Percentiles rank a stretch among this genome's conserved stretches.
phyloP scores from a whole-genome alignment of 1,140 invertebrate species.

The fruit fly (Drosophila melanogaster) region DNA sequence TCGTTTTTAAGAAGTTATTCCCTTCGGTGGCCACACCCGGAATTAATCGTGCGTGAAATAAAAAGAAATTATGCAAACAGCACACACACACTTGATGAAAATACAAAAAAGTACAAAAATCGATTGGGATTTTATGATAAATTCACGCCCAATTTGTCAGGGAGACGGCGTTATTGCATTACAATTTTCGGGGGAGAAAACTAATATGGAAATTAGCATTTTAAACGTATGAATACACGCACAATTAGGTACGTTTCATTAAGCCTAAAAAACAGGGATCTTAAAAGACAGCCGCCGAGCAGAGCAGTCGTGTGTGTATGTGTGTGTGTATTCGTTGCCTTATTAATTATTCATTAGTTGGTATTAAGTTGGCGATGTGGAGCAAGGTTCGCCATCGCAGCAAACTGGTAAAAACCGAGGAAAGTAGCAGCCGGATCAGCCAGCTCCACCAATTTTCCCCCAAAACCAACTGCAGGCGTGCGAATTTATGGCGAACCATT shows the following conservation, averaged over 20 bases:
- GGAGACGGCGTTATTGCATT: slow-evolving; percentile 40
- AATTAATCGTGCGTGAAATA: slow-evolving; percentile 80
- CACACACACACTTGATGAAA: neutral
- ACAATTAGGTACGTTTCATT: slow-evolving; percentile 80
- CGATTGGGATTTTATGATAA: slow-evolving; percentile 74
- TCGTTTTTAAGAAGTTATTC: slow-evolving; percentile 56
- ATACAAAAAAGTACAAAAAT: slow-evolving; percentile 42
- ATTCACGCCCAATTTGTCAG: slow-evolving; percentile 73
- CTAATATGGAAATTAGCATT: slow-evolving; percentile 82
- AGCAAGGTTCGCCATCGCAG: slow-evolving; percentile 10
- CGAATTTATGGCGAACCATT: slow-evolving; percentile 80
- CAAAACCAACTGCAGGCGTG: slow-evolving; percentile 27
- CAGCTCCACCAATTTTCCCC: neutral
- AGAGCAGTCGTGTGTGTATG: slow-evolving; percentile 46
- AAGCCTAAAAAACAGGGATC: slow-evolving; percentile 58
- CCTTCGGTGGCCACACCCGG: slow-evolving; percentile 30
- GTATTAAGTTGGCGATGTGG: slow-evolving; percentile 72
- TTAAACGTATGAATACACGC: slow-evolving; percentile 80
- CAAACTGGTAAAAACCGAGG: neutral
- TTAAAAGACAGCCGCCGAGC: slow-evolving; percentile 27
- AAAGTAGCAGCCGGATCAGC: slow-evolving; percentile 31
- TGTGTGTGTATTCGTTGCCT: slow-evolving; percentile 45
- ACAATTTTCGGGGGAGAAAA: slow-evolving; percentile 52
- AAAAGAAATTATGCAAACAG: slow-evolving; percentile 80
- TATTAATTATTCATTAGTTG: slow-evolving; percentile 83